Evolutionary conservation across 2,797 vertebrate species (phyloP).

Genomic region (Cyclura pinguis): DNA sequence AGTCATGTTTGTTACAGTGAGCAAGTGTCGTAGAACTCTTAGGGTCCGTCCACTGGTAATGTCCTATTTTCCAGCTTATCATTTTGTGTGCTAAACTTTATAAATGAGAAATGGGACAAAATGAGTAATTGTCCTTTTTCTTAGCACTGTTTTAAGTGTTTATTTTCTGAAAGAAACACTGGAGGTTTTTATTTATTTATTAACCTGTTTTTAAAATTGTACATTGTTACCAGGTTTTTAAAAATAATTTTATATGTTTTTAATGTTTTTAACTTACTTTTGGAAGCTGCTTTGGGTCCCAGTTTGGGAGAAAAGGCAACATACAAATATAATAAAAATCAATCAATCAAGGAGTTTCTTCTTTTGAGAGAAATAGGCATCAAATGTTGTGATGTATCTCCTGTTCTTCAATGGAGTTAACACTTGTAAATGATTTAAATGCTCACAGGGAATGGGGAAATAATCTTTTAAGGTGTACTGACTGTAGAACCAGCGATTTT

Average conservation of each 20-base stretch:
- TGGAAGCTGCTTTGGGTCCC: no score
- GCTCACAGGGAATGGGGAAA: background rate
- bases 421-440: background rate
- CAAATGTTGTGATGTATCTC: background rate
- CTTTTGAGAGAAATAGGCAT: background rate
- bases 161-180: background rate
- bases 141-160: no score
- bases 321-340: no score
- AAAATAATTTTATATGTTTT: no score
- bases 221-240: no score
- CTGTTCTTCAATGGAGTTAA: background rate
- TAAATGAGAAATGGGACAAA: background rate
- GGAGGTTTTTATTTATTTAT: background rate
- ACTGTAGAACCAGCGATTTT: no score
- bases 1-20: conserved; percentile 34
- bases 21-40: conserved; percentile 1
- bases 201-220: no score
- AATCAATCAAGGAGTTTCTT: background rate
- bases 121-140: background rate
- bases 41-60: background rate
- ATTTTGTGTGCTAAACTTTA: background rate
- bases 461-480: no score
- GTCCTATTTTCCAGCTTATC: background rate
- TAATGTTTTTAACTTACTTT: no score
- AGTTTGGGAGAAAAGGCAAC: no score